Conservation (phyloP, 30 jellyfish, hydroid and myxozoan species). For the Sanderia malayensis region DNA sequence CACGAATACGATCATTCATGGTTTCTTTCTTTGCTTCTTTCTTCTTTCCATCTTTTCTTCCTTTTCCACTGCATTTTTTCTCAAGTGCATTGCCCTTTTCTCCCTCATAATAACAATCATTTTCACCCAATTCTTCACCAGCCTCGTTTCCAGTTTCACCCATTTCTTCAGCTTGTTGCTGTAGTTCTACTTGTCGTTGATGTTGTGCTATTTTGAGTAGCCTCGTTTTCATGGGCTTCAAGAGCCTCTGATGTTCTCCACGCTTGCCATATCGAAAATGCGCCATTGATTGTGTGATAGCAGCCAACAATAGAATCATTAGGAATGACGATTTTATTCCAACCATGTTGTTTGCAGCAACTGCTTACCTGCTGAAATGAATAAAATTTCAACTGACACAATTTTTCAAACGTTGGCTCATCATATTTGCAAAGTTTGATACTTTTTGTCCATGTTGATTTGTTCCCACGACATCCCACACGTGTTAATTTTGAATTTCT, state of each 20-base stretch:
- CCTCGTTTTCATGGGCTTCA: background rate
- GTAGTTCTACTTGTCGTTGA: background rate
- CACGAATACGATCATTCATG: background rate
- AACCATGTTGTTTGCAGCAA: too few species aligned
- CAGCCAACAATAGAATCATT: background rate
- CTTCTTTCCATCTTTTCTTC: background rate
- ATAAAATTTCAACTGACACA: too few species aligned
- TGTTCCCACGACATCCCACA: too few species aligned
- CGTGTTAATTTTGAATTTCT: too few species aligned
- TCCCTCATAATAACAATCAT: background rate
- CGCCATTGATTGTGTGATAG: background rate
- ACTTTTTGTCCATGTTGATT: too few species aligned
- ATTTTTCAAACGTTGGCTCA: too few species aligned
- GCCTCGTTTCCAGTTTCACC: conserved; percentile 8
- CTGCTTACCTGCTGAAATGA: too few species aligned
- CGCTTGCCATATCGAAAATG: conserved; percentile 14
- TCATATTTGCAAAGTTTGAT: too few species aligned
- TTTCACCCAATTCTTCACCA: background rate
- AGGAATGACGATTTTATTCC: background rate
- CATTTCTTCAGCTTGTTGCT: background rate
- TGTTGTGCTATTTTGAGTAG: background rate
- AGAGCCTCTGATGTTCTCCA: background rate
- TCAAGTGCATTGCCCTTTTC: conserved; percentile 3
- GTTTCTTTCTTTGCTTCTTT: background rate
- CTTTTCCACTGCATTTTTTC: background rate